Base-by-base conservation (phyloP, 35 echinoderm and acorn worm genomes). In the Nesometra sesokonis region DNA sequence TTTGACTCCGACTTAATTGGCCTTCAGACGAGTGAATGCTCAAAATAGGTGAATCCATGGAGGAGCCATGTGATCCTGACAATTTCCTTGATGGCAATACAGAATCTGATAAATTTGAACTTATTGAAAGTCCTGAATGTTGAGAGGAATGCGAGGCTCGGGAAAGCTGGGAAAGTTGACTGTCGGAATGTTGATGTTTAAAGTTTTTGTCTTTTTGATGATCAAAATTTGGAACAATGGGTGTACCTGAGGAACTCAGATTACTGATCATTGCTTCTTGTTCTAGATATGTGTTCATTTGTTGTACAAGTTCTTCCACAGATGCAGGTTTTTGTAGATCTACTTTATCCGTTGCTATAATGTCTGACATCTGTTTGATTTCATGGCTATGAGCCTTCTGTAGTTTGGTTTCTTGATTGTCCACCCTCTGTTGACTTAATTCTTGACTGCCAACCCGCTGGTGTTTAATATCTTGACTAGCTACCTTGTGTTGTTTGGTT, bases 161-260 rank as follows among this genome's bases (percentile, higher is more conserved):
- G 15, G 94, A 97, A 0, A 90, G 57, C 23, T 97, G 91, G 23
- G 88, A 89, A 17, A 89, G 76, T 77, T 89, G 88, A 85, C 94
- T 97, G 76, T 97, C 94, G 3, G 94, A 97, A 86, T 97, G 94
- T 85, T 97, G 93, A 82, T 97, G 94, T 67, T 19, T 67, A 67
- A 67, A 67, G 8, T 27, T 67, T 17, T 11, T 27, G 0, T 67
- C 52, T 67, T 67, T 67, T 67, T 67, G 9, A 67, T 67, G 52
- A 11, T 67, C 52, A 9, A 67, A 67, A 67, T 19, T 67, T 67
- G 8, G 52, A 67, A 27, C 21, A 13, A 27, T 67, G 7, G 52
- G 9, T 67, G 21, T 67, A 67, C 52, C 52, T 43, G 39, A 43
- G 39, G 39, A 43, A 43, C 15, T 43, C 4, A 43, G 5, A 43